A percentile compares a stretch with the other conserved stretches of the same genome.
Evolutionary conservation across 37 sponge, comb jelly and placozoan genomes (phyloP).

Genomic region (Chondrilla cf. caribensis): DNA sequence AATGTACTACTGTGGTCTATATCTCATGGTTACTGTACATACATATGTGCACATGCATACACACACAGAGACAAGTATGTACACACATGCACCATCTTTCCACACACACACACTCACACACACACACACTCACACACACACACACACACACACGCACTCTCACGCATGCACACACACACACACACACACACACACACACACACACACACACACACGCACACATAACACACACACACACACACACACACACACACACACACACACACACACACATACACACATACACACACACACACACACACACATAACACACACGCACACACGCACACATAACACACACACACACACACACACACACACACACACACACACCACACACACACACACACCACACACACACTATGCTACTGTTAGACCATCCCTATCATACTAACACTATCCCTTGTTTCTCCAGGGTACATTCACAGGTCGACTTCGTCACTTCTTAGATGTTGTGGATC

Average conservation of each 20-base stretch:
- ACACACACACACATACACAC: conserved; percentile 18
- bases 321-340: too few species aligned
- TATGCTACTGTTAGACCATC: too few species aligned
- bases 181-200: conserved; percentile 49
- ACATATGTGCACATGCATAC: conserved; percentile 18
- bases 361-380: too few species aligned
- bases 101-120: conserved; percentile 34
- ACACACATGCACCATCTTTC: not conserved
- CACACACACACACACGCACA: conserved; percentile 30
- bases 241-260: conserved; percentile 49
- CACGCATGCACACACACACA: conserved; percentile 43
- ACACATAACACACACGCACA: too few species aligned
- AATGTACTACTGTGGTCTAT: too few species aligned
- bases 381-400: too few species aligned
- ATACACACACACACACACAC: too few species aligned
- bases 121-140: conserved; percentile 32
- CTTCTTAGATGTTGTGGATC: conserved; percentile 82
- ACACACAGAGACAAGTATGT: conserved; percentile 18
- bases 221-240: conserved; percentile 3
- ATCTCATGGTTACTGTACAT: too few species aligned
- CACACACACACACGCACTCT: conserved; percentile 42
- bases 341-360: too few species aligned
- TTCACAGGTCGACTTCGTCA: conserved; percentile 75
- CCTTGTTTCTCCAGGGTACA: conserved; percentile 41
- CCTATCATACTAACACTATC: not conserved